A percentile compares a stretch with the other conserved stretches of the same genome.
These are phyloP conservation scores for Ypsolopha scabrella DNA, from an alignment of 2,888 invertebrate species.

Conservation along the genomic window DNA sequence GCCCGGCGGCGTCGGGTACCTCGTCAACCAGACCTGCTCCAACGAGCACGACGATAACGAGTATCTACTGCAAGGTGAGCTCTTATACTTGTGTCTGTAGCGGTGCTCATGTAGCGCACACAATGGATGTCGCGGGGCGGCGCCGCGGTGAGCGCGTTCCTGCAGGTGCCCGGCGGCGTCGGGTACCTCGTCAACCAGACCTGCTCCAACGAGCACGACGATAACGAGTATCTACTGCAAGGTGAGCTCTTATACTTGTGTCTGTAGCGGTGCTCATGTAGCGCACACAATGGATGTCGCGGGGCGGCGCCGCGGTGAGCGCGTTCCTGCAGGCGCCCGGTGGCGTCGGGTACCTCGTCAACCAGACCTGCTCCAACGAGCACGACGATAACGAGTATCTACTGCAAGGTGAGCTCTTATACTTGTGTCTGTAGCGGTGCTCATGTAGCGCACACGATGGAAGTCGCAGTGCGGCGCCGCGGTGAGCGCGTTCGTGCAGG, in stretches of 20 bases:
- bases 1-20: slow-evolving; percentile 85
- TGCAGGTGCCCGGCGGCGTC: slow-evolving; percentile 83
- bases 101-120: slow-evolving; percentile 89
- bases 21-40: slow-evolving; percentile 83
- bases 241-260: background rate
- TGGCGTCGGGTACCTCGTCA: slow-evolving; percentile 87
- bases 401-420: slow-evolving; percentile 62
- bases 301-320: slow-evolving; percentile 86
- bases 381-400: slow-evolving; percentile 93
- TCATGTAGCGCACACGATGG: slow-evolving; percentile 94
- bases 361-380: slow-evolving; percentile 84
- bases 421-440: slow-evolving; percentile 89
- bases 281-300: slow-evolving; percentile 87
- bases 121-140: slow-evolving; percentile 91
- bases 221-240: slow-evolving; percentile 88
- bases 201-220: slow-evolving; percentile 88
- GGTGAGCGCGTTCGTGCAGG: slow-evolving; percentile 84
- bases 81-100: slow-evolving; percentile 73
- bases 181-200: slow-evolving; percentile 87
- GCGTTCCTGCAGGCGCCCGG: slow-evolving; percentile 84
- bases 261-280: slow-evolving; percentile 93
- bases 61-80: slow-evolving; percentile 75
- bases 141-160: slow-evolving; percentile 84
- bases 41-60: slow-evolving; percentile 94
- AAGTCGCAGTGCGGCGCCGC: slow-evolving; percentile 85